Evolutionary conservation across 1,140 invertebrate genomes (phyloP).

Genomic region (Trichonephila clavipes): DNA sequence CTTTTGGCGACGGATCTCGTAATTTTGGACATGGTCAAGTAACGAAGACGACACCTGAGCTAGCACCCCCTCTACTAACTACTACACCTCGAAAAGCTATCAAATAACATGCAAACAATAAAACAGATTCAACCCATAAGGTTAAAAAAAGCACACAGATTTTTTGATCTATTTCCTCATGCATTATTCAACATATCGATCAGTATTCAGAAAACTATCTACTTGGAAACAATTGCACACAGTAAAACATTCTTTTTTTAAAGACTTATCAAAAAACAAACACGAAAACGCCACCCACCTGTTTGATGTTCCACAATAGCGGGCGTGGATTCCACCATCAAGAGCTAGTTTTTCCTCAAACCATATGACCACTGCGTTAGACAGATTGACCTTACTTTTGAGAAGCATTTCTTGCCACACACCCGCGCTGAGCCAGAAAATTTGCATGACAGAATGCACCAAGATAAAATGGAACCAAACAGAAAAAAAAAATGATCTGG

Average conservation of each 20-base stretch:
- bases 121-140: no score
- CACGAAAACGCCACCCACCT: not conserved
- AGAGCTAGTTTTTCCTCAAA: not conserved
- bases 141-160: no score
- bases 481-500: not conserved
- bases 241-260: not conserved
- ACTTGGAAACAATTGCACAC: not conserved
- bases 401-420: not conserved
- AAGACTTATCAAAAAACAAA: not conserved
- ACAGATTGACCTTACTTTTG: not conserved
- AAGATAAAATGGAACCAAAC: not conserved
- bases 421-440: not conserved
- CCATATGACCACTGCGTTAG: not conserved
- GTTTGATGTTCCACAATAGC: not conserved
- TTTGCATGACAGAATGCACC: not conserved
- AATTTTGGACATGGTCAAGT: no score
- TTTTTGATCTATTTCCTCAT: not conserved
- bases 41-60: no score
- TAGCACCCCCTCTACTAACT: no score
- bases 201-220: not conserved
- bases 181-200: not conserved
- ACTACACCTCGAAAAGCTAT: no score
- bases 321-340: not conserved
- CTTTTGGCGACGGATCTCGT: no score
- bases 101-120: no score